Percentiles rank a stretch among this genome's conserved stretches.
Evolutionary conservation across 2,888 invertebrate genomes (phyloP).

Genomic region (Panorpa germanica): DNA sequence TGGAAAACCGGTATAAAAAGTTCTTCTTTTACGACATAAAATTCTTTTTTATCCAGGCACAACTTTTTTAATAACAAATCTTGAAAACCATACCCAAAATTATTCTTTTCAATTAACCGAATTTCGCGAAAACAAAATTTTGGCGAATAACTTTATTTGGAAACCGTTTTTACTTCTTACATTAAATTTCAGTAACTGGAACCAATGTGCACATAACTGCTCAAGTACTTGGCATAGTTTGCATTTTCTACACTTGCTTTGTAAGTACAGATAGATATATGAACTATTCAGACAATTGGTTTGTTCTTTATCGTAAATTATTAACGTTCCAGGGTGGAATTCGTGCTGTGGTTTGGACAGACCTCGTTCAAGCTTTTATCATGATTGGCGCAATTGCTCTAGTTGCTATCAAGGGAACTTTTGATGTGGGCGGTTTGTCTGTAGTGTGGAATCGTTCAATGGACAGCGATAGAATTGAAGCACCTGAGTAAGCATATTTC

Average conservation of each 20-base stretch:
- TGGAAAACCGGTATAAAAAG: too few species aligned
- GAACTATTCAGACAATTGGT: constrained; percentile 3
- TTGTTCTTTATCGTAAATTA: background rate
- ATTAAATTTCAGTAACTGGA: constrained; percentile 41
- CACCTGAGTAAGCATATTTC: constrained; percentile 30
- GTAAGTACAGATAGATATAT: constrained; percentile 35
- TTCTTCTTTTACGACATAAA: too few species aligned
- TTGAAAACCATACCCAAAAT: too few species aligned
- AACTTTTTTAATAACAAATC: too few species aligned
- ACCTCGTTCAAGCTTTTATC: constrained; percentile 45
- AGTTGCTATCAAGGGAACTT: constrained; percentile 42
- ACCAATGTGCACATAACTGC: constrained; percentile 55
- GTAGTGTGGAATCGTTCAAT: constrained; percentile 34
- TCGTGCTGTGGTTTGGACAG: constrained; percentile 61
- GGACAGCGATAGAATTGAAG: constrained; percentile 37
- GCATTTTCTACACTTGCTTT: constrained; percentile 62
- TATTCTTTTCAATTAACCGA: constrained; percentile 10
- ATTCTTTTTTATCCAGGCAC: too few species aligned
- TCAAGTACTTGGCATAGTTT: constrained; percentile 52
- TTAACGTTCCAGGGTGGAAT: constrained; percentile 54
- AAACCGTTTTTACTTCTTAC: constrained; percentile 16
- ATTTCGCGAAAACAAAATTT: too few species aligned
- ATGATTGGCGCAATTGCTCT: constrained; percentile 50
- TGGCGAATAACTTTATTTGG: constrained; percentile 12
- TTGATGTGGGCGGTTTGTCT: constrained; percentile 39